Evolutionary conservation across 1,140 invertebrate species (phyloP).

Genomic region (Pseudachorutes palmiensis): DNA sequence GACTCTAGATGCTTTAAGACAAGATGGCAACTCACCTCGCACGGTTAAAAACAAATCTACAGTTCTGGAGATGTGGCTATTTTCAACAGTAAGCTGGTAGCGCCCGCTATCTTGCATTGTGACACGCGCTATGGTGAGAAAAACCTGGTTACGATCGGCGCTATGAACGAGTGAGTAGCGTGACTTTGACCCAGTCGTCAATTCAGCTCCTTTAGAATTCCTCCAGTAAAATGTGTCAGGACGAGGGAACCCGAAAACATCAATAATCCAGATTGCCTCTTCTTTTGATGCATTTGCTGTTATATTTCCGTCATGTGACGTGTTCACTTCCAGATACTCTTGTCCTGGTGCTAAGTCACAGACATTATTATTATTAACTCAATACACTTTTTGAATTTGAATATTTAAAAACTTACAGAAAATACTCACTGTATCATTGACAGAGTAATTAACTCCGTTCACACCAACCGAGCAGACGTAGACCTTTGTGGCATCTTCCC

Average conservation of each 20-base stretch:
- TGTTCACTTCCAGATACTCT: constrained; percentile 18
- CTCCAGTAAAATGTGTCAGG: constrained; percentile 15
- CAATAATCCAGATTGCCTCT: constrained; percentile 29
- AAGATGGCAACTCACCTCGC: neutral
- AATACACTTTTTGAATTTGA: neutral
- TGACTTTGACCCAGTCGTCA: neutral
- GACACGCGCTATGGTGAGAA: neutral
- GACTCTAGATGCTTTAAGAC: neutral
- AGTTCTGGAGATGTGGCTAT: neutral
- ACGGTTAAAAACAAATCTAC: constrained; percentile 17
- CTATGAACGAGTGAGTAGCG: neutral
- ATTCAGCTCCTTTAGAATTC: constrained; percentile 6
- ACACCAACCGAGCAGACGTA: constrained; percentile 13
- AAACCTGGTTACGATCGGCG: constrained; percentile 5
- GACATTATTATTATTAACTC: neutral
- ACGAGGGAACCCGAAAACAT: constrained; percentile 22
- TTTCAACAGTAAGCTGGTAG: constrained; percentile 21
- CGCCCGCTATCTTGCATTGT: constrained; percentile 17
- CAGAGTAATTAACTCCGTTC: neutral
- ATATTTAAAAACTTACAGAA: constrained; percentile 15
- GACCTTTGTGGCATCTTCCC: constrained; percentile 6
- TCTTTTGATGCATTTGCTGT: constrained; percentile 9
- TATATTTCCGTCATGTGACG: constrained; percentile 15
- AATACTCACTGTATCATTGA: neutral
- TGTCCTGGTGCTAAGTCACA: constrained; percentile 14